A percentile compares a stretch with the other conserved stretches of the same genome.
phyloP scores from a whole-genome alignment of 1,140 invertebrate genomes.

The Sipha flava region DNA sequence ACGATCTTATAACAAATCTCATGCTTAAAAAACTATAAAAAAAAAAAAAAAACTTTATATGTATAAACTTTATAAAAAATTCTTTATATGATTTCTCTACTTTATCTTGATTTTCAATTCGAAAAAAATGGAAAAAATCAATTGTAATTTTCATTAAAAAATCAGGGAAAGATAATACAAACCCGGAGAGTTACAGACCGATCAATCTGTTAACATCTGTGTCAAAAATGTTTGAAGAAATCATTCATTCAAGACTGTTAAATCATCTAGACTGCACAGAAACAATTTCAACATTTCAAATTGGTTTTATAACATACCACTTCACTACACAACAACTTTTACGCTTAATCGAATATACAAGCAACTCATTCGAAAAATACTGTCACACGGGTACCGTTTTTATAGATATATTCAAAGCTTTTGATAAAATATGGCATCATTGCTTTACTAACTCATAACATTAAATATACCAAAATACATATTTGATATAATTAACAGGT shows the following conservation, averaged over 20 bases:
- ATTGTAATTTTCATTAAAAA: background rate
- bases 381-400: constrained; percentile 36
- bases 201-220: too few relatives aligned
- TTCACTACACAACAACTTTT: background rate
- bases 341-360: background rate
- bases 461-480: background rate
- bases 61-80: too few relatives aligned
- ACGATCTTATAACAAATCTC: too few relatives aligned
- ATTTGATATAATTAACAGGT: background rate
- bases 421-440: constrained; percentile 43
- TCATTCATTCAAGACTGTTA: background rate
- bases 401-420: constrained; percentile 44
- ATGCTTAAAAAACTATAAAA: too few relatives aligned
- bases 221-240: too few relatives aligned
- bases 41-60: too few relatives aligned
- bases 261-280: background rate
- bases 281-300: background rate
- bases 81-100: too few relatives aligned
- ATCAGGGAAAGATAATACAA: background rate
- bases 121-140: background rate
- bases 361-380: background rate
- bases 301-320: background rate
- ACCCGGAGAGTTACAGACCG: background rate
- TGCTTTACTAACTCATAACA: constrained; percentile 41
- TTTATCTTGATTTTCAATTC: too few relatives aligned